These are phyloP conservation scores for Drosophila fuyamai DNA, from an alignment of 1,140 invertebrate genomes.

Conservation along the genomic window DNA sequence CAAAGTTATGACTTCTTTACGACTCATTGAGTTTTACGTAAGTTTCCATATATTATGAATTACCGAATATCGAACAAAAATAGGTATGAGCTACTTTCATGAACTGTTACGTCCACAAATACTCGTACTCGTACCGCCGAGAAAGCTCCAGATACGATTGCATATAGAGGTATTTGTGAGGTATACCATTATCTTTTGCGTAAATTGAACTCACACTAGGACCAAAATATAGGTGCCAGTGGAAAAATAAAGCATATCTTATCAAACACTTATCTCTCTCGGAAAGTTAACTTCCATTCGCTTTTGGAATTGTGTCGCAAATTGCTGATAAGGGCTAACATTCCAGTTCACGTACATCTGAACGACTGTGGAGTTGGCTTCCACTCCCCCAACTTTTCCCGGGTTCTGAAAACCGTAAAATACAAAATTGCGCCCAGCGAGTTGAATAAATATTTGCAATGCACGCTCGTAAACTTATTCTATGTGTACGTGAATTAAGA, in stretches of 20 bases:
- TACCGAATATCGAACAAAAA: conserved; percentile 35
- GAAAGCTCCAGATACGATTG: conserved; percentile 37
- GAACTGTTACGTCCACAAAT: background rate
- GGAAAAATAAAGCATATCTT: conserved; percentile 65
- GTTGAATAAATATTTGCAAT: conserved; percentile 68
- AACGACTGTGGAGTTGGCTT: background rate
- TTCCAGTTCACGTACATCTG: conserved; percentile 25
- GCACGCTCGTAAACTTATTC: conserved; percentile 45
- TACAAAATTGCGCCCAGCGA: conserved; percentile 3
- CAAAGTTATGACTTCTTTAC: conserved; percentile 6
- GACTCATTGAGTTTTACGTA: conserved; percentile 58
- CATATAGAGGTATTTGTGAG: conserved; percentile 8
- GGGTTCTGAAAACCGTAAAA: conserved; percentile 13
- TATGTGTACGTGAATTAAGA: conserved; percentile 7
- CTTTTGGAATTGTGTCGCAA: conserved; percentile 69
- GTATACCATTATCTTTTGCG: conserved; percentile 41
- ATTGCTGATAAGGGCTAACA: conserved; percentile 63
- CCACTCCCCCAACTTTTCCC: background rate
- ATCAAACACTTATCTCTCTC: conserved; percentile 62
- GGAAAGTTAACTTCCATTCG: conserved; percentile 67
- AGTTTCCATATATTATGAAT: conserved; percentile 64
- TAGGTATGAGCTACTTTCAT: conserved; percentile 33
- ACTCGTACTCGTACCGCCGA: background rate
- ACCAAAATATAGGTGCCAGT: conserved; percentile 26
- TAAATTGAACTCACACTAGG: conserved; percentile 28